Percentiles rank a stretch among this genome's conserved stretches.
Evolutionary conservation across 2,113 vertebrate species (phyloP).

Genomic region (Labrus mixtus): DNA sequence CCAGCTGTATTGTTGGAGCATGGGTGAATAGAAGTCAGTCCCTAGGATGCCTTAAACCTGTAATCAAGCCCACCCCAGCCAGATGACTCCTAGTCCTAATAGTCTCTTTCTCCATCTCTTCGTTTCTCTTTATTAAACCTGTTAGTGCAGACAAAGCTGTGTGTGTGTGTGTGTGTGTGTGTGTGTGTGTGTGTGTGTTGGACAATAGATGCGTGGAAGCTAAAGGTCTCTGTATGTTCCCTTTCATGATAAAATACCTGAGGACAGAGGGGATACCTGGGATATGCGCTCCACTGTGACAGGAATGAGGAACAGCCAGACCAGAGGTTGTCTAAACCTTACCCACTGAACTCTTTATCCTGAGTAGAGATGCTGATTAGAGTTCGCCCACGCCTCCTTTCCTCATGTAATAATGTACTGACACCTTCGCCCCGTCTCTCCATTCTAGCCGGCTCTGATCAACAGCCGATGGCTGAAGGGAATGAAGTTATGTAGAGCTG

Average conservation of each 20-base stretch:
- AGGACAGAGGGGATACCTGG: slow-evolving; percentile 12
- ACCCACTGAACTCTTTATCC: slow-evolving; percentile 49
- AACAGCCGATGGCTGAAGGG: slow-evolving; percentile 55
- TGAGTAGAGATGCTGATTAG: slow-evolving; percentile 53
- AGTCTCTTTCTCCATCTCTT: slow-evolving; percentile 7
- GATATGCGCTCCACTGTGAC: not conserved
- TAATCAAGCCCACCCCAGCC: slow-evolving; percentile 50
- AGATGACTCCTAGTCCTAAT: slow-evolving; percentile 25
- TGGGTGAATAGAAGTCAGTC: slow-evolving; percentile 31
- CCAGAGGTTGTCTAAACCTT: slow-evolving; percentile 65
- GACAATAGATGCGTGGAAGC: not conserved
- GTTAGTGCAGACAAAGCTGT: slow-evolving; percentile 20
- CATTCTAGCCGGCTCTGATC: slow-evolving; percentile 31
- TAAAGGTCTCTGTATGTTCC: too few relatives aligned
- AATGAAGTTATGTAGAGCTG: not conserved
- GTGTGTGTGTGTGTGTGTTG: not conserved
- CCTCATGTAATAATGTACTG: slow-evolving; percentile 42
- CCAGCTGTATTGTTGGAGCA: slow-evolving; percentile 34
- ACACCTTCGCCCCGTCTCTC: slow-evolving; percentile 25
- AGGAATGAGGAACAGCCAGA: slow-evolving; percentile 5
- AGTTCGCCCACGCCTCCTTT: slow-evolving; percentile 45
- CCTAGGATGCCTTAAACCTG: slow-evolving; percentile 37
- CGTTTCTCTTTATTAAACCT: slow-evolving; percentile 16
- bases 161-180: not conserved
- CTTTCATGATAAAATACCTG: not conserved